Percentiles rank a stretch among this genome's conserved stretches.
These are phyloP conservation scores for Catonia carolina DNA, from an alignment of 2,888 invertebrate species.

Conservation along the genomic window DNA sequence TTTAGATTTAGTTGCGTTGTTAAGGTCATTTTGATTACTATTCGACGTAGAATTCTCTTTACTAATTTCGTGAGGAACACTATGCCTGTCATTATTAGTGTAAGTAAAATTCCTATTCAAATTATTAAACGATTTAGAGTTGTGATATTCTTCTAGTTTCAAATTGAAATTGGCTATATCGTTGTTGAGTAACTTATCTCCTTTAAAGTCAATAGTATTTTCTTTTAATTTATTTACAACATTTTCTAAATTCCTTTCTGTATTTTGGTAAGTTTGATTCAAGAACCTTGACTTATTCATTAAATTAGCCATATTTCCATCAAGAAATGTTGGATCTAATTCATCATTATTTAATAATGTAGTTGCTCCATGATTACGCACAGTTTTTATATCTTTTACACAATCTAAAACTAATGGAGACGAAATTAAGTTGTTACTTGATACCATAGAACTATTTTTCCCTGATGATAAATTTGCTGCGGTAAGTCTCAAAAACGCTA, in stretches of 20 bases:
- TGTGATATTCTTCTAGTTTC: too few species aligned
- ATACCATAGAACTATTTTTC: background rate
- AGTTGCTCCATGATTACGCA: background rate
- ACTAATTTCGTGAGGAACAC: slow-evolving; percentile 1
- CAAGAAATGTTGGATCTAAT: slow-evolving; percentile 6
- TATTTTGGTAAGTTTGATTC: too few species aligned
- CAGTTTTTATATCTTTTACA: background rate
- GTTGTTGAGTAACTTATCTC: too few species aligned
- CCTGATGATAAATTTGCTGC: slow-evolving; percentile 8
- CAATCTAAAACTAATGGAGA: too few species aligned
- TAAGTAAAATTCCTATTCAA: slow-evolving; percentile 1
- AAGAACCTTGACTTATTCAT: too few species aligned
- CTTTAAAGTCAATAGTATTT: too few species aligned
- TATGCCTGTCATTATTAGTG: slow-evolving; percentile 16
- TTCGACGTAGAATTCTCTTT: slow-evolving; percentile 8
- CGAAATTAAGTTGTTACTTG: background rate
- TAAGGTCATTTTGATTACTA: slow-evolving; percentile 3
- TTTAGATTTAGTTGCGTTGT: background rate
- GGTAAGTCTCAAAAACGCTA: slow-evolving; percentile 41
- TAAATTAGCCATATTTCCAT: too few species aligned
- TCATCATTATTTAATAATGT: background rate
- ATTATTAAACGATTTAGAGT: background rate
- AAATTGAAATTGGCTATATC: too few species aligned
- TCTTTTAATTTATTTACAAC: too few species aligned
- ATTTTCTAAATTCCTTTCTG: too few species aligned